Evolutionary conservation across 1,140 invertebrate species (phyloP).

Genomic region (Dysdera silvatica): DNA sequence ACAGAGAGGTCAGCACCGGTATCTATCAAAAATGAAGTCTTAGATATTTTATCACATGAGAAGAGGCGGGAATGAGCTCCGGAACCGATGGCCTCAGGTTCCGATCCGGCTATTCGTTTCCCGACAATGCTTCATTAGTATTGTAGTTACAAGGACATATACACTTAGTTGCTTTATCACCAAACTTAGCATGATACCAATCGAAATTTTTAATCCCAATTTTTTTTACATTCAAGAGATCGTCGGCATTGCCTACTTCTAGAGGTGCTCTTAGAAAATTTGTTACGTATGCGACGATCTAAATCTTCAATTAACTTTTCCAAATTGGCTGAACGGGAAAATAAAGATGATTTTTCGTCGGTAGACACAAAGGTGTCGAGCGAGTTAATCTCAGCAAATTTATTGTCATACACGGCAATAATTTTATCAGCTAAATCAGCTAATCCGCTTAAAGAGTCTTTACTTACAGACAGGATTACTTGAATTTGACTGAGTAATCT

Average conservation of each 20-base stretch:
- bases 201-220: background rate
- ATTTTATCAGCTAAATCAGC: no score
- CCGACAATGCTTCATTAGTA: no score
- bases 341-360: no score
- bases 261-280: background rate
- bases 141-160: background rate
- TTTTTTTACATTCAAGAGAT: background rate
- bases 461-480: no score
- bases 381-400: no score
- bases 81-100: background rate
- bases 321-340: no score
- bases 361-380: no score
- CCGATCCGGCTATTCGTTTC: background rate
- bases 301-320: no score
- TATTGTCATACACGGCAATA: no score
- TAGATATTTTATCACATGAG: background rate
- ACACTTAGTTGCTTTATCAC: no score
- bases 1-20: background rate
- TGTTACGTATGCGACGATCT: background rate
- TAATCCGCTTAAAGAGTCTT: no score
- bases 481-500: no score
- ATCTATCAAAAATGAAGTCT: background rate
- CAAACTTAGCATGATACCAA: conserved; percentile 1
- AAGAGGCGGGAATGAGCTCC: background rate
- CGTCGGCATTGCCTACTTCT: background rate